These are phyloP conservation scores for Heliconius charithonia DNA, from an alignment of 2,888 invertebrate species.

Conservation along the genomic window DNA sequence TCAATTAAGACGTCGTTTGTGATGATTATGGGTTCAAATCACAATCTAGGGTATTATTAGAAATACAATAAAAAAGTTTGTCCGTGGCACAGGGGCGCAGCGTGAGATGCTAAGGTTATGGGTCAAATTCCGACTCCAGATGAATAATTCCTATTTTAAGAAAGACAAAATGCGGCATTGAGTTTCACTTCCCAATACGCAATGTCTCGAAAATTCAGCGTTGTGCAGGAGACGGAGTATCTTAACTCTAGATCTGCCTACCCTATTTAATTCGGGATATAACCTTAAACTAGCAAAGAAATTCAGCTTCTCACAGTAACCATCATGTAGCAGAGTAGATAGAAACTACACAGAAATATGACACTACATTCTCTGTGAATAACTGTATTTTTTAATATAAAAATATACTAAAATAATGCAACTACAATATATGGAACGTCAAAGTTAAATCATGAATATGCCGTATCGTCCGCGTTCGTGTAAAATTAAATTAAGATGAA, in stretches of 20 bases:
- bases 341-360: background rate
- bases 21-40: background rate
- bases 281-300: background rate
- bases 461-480: background rate
- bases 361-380: background rate
- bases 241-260: too few relatives aligned
- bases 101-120: too few relatives aligned
- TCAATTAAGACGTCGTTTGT: conserved; percentile 2
- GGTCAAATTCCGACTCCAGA: too few relatives aligned
- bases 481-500: conserved; percentile 17
- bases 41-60: background rate
- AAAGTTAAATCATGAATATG: background rate
- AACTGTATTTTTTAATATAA: background rate
- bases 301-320: background rate
- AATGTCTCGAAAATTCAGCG: background rate
- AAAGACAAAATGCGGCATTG: too few relatives aligned
- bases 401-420: background rate
- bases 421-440: background rate
- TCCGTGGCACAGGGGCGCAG: too few relatives aligned
- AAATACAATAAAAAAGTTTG: background rate
- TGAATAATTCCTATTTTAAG: too few relatives aligned
- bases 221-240: too few relatives aligned
- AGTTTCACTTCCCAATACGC: too few relatives aligned
- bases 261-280: too few relatives aligned
- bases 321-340: background rate